These are phyloP conservation scores for Pelmatolapia mariae DNA, from an alignment of 2,113 vertebrate species.

Conservation along the genomic window DNA sequence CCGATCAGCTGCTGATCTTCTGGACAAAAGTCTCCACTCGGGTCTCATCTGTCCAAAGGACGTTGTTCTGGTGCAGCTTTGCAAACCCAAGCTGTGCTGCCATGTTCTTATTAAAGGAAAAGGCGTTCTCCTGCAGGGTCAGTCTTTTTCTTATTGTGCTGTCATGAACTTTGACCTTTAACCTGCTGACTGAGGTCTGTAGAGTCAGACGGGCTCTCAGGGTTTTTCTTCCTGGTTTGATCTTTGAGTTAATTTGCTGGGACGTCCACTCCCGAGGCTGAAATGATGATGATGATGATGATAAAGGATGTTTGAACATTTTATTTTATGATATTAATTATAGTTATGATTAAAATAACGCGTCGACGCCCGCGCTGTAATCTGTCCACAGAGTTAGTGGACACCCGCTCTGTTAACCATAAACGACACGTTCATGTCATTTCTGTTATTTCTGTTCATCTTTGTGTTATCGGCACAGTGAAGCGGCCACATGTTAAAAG, in stretches of 20 bases:
- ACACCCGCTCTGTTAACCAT: accelerated
- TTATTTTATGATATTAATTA: not conserved
- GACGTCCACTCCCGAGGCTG: not conserved
- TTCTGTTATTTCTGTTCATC: not conserved
- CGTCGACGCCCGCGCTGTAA: no score
- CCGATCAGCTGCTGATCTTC: not conserved
- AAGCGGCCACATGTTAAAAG: not conserved
- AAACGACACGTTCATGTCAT: not conserved
- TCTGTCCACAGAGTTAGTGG: not conserved
- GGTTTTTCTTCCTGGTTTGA: not conserved
- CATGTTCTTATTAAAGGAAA: not conserved
- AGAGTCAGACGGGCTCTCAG: not conserved
- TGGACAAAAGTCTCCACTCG: not conserved
- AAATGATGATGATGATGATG: not conserved
- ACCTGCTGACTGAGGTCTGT: not conserved
- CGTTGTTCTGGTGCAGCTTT: not conserved
- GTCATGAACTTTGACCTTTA: not conserved
- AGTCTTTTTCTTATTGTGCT: not conserved
- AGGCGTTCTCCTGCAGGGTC: not conserved
- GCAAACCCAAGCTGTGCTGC: not conserved
- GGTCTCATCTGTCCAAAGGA: not conserved
- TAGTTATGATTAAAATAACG: not conserved
- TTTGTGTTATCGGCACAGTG: not conserved
- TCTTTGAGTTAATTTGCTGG: not conserved
- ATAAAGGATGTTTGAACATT: not conserved